Evolutionary conservation across 2,888 invertebrate genomes (phyloP), one percentile per base, ranked within the genome.

Genomic region (Cryptocheilus praepositus): DNA sequence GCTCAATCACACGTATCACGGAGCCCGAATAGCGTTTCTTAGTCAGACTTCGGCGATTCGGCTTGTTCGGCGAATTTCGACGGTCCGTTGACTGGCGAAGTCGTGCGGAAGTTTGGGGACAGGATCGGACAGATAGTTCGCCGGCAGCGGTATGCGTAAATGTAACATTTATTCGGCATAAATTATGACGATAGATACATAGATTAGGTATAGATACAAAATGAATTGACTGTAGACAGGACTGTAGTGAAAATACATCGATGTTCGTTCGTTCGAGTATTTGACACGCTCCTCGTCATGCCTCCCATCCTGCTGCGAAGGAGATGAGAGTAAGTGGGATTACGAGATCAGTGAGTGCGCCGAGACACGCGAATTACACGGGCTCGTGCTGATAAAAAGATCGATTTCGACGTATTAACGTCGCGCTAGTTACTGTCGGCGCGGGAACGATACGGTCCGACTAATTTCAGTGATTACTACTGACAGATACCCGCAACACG

Each of bases 161-260:
- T 86, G 83, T 86, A 87, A 88, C 88, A 88, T 88, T 88, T 88
- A 88, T 88, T 88, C 85, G 86, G 88, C 87, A 87, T 87, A 85
- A 86, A 87, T 86, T 86, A 87, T 88, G 87, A 86, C 86, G 84
- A 84, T 87, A 83, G 84, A 87, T 87, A 87, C 85, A 86, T 82
- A 81, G 85, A 85, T 85, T 87, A 86, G 74, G 77, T 86, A 85
- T 86, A 86, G 83, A 86, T 88, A 88, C 85, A 87, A 88, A 88
- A 88, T 83, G 86, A 88, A 88, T 88, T 87, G 87, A 88, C 88
- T 86, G 85, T 85, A 85, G 86, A 88, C 85, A 88, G 86, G 85
- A 88, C 84, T 83, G 85, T 87, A 85, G 86, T 87, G 86, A 88
- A 87, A 88, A 88, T 88, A 88, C 87, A 86, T 86, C 84, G 81